phyloP scores from a whole-genome alignment of 2,888 invertebrate genomes.

The Sicus ferrugineus region DNA sequence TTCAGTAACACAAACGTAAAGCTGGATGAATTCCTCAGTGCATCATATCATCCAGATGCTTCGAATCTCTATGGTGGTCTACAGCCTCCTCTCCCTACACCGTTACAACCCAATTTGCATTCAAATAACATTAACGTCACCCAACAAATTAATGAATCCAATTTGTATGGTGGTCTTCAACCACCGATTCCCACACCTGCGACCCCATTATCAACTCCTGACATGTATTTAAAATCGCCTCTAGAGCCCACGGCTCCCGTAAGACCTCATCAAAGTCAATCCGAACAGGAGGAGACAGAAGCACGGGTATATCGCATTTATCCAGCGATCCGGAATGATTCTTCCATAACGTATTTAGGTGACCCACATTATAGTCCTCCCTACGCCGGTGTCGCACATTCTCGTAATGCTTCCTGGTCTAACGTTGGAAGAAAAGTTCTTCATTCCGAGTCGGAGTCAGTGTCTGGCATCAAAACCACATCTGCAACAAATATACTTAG shows the following conservation, averaged over 20 bases:
- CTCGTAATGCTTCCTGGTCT: conserved; percentile 50
- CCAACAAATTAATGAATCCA: conserved; percentile 33
- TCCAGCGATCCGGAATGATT: conserved; percentile 48
- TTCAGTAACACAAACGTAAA: conserved; percentile 20
- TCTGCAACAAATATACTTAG: conserved; percentile 38
- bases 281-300: conserved; percentile 31
- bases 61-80: conserved; percentile 43
- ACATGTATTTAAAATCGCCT: conserved; percentile 24
- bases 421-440: conserved; percentile 41
- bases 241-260: conserved; percentile 27
- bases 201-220: conserved; percentile 31
- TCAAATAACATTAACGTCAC: background rate
- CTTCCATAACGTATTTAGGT: conserved; percentile 13
- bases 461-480: conserved; percentile 24
- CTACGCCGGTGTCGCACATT: conserved; percentile 58
- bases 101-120: background rate
- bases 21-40: background rate
- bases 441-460: background rate
- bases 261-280: conserved; percentile 12
- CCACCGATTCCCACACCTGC: conserved; percentile 41
- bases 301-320: conserved; percentile 48
- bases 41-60: background rate
- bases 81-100: conserved; percentile 6
- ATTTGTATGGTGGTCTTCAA: conserved; percentile 44
- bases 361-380: conserved; percentile 57